Evolutionary conservation across 2,797 vertebrate species (phyloP).

Genomic region (Ateles fusciceps): DNA sequence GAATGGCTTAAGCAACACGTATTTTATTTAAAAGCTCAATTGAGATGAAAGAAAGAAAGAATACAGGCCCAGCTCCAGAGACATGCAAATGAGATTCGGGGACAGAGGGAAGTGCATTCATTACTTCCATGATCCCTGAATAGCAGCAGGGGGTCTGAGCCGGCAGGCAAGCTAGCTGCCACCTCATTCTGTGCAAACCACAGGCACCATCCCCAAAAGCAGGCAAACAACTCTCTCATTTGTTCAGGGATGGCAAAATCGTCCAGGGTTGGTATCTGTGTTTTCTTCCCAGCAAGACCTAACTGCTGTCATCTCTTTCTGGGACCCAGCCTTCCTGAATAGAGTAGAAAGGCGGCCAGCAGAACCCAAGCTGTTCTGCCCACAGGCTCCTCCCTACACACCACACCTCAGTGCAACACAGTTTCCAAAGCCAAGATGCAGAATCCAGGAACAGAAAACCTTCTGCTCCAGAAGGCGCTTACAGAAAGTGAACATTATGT

Average conservation of each 20-base stretch:
- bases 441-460: no score
- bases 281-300: no score
- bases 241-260: no score
- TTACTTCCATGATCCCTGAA: not conserved
- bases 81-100: conserved; percentile 53
- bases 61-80: not conserved
- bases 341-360: not conserved
- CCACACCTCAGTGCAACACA: not conserved
- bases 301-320: not conserved
- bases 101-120: not conserved
- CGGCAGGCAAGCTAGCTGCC: not conserved
- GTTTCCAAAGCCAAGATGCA: not conserved
- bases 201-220: no score
- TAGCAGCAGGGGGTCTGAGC: not conserved
- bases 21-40: conserved; percentile 10
- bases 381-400: not conserved
- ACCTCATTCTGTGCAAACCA: not conserved
- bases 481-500: not conserved
- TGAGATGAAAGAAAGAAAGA: conserved; percentile 19
- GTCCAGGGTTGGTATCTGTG: no score
- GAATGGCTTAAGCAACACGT: conserved; percentile 24
- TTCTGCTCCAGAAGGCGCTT: not conserved
- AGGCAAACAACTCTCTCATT: no score
- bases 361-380: not conserved
- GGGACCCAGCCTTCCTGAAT: not conserved